Percentiles rank a stretch among this genome's conserved stretches.
phyloP scores from a whole-genome alignment of 1,140 invertebrate genomes.

The Leptinotarsa lineolata region DNA sequence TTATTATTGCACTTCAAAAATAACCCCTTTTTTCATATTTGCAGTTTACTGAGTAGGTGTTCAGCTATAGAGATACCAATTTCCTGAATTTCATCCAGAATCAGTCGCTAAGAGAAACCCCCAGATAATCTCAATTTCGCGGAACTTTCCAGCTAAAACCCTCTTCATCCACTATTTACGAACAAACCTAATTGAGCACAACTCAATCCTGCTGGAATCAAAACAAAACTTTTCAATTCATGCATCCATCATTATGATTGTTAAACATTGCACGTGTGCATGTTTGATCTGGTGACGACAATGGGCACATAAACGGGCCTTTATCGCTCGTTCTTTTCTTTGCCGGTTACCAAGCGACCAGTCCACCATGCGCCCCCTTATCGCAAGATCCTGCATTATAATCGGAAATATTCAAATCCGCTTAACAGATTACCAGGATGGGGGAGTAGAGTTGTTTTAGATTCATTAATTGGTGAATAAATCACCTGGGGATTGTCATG shows the following conservation, averaged over 20 bases:
- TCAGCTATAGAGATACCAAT: no score
- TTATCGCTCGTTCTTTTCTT: neutral
- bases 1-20: no score
- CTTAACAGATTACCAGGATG: constrained; percentile 19
- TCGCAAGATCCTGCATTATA: constrained; percentile 18
- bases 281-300: neutral
- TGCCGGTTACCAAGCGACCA: constrained; percentile 11
- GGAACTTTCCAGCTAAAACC: neutral
- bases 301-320: neutral
- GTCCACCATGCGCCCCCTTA: neutral
- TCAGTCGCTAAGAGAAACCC: no score
- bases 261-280: constrained; percentile 5
- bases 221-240: neutral
- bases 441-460: constrained; percentile 26
- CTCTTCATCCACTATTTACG: neutral
- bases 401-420: constrained; percentile 25
- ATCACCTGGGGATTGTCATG: constrained; percentile 13
- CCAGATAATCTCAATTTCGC: no score
- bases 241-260: neutral
- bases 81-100: no score
- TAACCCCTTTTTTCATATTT: no score
- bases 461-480: constrained; percentile 28
- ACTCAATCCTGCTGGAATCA: no score
- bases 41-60: no score
- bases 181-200: constrained; percentile 4